phyloP scores from a whole-genome alignment of 2,797 vertebrate species.

The Arctocebus calabarensis region DNA sequence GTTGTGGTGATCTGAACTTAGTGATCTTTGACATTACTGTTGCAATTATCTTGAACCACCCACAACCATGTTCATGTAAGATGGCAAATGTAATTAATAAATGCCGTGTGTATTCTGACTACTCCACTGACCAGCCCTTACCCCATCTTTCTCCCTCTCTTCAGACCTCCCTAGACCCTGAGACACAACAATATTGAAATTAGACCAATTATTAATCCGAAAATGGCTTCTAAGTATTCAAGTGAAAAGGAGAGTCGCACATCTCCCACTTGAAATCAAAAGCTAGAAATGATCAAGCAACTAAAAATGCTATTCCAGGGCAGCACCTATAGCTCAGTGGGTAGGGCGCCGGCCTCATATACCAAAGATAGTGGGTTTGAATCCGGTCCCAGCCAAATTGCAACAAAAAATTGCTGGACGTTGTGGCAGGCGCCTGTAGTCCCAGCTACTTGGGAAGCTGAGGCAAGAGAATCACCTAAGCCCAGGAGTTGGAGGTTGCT shows the following conservation, averaged over 20 bases:
- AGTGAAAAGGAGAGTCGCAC: background rate
- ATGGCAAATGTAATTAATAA: background rate
- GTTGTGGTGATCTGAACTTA: background rate
- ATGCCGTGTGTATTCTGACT: background rate
- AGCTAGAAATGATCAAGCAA: background rate
- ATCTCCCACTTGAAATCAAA: background rate
- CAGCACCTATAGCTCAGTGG: no score
- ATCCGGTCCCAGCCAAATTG: no score
- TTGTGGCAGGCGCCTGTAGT: no score
- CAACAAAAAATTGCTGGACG: no score
- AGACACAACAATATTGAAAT: background rate
- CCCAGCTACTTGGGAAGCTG: no score
- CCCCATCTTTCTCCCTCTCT: background rate
- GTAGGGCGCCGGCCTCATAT: no score
- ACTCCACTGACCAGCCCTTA: background rate
- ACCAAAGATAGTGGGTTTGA: no score
- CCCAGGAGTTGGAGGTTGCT: no score
- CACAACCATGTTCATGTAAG: background rate
- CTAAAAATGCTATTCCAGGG: background rate
- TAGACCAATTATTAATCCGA: background rate
- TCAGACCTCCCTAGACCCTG: background rate
- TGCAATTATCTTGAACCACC: background rate
- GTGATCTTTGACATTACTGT: background rate
- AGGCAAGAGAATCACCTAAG: no score
- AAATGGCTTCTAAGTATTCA: background rate